Evolutionary conservation across 1,140 invertebrate species (phyloP), one percentile per base, ranked within the genome.

Genomic region (Drosophila nannoptera): DNA sequence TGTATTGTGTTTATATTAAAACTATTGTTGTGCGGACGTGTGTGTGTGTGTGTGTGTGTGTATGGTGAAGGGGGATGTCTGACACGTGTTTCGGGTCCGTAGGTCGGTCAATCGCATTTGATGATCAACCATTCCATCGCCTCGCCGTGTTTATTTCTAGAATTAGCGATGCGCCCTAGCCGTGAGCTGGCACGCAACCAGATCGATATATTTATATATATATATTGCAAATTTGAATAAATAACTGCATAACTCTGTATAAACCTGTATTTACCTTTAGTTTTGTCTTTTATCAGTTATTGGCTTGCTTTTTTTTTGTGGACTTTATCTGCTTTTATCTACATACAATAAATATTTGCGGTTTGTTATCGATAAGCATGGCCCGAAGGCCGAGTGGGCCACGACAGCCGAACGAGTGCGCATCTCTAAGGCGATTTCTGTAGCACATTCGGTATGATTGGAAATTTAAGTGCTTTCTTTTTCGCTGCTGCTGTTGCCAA

Each of bases 11-110:
- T 62, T 48, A 12, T 56, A 50, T 59, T 52, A 43, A 52, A 32
- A 29, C 16, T 49, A 33, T 43, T 46, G 52, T 50, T 12, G 14
- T 22, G 1, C 22, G 22, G 1, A 3, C 32, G 3, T 42, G 8
- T 58, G 7, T 36, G 7, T 38, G 3, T 7, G 8, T 58, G 16
- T 45, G 32, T 58, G 38, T 46, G 14, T 59, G 14, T 49, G 35
- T 35, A 8, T 40, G 29, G 33, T 45, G 32, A 7, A 31, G 4
- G 43, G 12, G 42, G 38, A 65, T 49, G 50, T 69, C 38, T 55
- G 80, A 77, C 81, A 86, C 78, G 77, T 86, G 81, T 80, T 80
- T 80, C 72, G 66, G 69, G 81, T 84, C 81, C 80, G 75, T 80
- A 84, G 80, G 81, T 84, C 80, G 75, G 49, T 66, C 63, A 38